phyloP scores from a whole-genome alignment of 1,140 invertebrate species.

The Trichonephila clavipes region DNA sequence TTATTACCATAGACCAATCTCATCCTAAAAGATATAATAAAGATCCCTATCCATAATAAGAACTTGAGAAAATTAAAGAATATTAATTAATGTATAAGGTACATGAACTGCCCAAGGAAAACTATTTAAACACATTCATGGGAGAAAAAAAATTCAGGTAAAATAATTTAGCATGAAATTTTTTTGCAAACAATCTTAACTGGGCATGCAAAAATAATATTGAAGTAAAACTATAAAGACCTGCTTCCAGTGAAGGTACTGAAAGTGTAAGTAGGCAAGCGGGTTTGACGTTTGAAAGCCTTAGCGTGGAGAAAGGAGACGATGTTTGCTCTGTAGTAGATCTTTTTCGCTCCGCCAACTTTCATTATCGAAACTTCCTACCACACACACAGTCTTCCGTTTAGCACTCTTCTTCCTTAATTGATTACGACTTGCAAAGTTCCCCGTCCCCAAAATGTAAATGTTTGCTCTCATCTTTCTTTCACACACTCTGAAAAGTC shows the following conservation, averaged over 20 bases:
- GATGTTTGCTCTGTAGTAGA: conserved; percentile 26
- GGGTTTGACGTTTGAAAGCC: conserved; percentile 55
- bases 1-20: too few species aligned
- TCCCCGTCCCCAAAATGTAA: conserved; percentile 64
- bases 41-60: too few species aligned
- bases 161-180: background rate
- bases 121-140: background rate
- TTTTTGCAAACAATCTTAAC: background rate
- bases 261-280: conserved; percentile 16
- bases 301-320: background rate
- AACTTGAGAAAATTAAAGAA: background rate
- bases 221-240: background rate
- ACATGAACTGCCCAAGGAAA: background rate
- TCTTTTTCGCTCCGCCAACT: conserved; percentile 49
- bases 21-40: too few species aligned
- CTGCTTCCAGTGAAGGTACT: background rate
- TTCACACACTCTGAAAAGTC: conserved; percentile 59
- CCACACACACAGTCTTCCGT: background rate
- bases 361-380: conserved; percentile 59
- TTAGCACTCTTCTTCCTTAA: conserved; percentile 56
- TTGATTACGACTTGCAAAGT: conserved; percentile 69
- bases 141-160: background rate
- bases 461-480: conserved; percentile 59
- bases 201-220: background rate
- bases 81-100: background rate